phyloP scores from a whole-genome alignment of 2,888 invertebrate genomes.

The Rhogogaster chlorosoma region DNA sequence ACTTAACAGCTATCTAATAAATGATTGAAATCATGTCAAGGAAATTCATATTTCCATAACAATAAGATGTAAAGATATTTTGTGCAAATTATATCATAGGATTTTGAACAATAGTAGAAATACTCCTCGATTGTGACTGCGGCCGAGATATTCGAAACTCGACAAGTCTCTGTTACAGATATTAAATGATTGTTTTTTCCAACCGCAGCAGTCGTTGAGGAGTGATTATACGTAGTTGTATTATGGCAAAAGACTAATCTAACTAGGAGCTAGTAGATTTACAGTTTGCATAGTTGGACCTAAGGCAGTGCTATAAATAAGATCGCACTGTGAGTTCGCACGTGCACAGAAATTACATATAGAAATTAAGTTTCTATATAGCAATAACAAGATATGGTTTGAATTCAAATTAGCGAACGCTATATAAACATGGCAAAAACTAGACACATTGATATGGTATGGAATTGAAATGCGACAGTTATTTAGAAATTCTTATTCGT shows the following conservation, averaged over 20 bases:
- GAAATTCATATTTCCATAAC: not conserved
- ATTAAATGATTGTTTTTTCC: not conserved
- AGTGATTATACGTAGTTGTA: not conserved
- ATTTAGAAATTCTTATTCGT: not conserved
- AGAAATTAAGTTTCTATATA: constrained; percentile 22
- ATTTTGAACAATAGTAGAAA: not conserved
- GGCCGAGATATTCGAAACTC: not conserved
- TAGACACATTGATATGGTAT: not conserved
- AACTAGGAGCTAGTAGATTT: not conserved
- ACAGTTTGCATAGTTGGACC: constrained; percentile 10
- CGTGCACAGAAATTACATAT: constrained; percentile 27
- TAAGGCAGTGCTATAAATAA: constrained; percentile 13
- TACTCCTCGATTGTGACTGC: not conserved
- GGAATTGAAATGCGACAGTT: not conserved
- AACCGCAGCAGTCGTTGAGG: not conserved
- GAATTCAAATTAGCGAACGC: constrained; percentile 29
- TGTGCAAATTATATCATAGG: not conserved
- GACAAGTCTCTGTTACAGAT: not conserved
- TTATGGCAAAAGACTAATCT: not conserved
- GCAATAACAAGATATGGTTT: constrained; percentile 11
- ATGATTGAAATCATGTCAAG: not conserved
- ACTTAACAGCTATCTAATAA: constrained; percentile 46
- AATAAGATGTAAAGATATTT: not conserved
- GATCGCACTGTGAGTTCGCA: constrained; percentile 15
- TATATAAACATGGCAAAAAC: not conserved